phyloP scores from a whole-genome alignment of 2,888 invertebrate species.

The Pyrrhosoma nymphula region DNA sequence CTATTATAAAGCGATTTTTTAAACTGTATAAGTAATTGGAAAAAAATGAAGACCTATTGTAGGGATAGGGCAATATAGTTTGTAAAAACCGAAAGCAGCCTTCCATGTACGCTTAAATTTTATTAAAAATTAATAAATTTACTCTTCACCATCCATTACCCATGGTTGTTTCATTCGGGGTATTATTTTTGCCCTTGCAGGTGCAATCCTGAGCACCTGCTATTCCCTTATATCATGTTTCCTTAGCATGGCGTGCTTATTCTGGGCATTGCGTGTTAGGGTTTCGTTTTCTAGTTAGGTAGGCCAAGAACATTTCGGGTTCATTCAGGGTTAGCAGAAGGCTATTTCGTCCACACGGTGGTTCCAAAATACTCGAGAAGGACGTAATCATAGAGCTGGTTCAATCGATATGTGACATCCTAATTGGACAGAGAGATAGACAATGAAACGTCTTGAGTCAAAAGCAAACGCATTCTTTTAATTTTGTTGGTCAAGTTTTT shows the following conservation, averaged over 20 bases:
- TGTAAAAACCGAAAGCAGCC: no score
- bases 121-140: background rate
- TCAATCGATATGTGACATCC: background rate
- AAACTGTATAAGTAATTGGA: no score
- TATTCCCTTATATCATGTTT: background rate
- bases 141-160: background rate
- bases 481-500: background rate
- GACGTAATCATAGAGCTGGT: constrained; percentile 48
- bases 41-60: no score
- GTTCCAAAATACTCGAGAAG: background rate
- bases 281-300: constrained; percentile 37
- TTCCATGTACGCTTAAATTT: no score
- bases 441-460: background rate
- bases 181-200: background rate
- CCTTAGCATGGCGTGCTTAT: background rate
- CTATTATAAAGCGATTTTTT: no score
- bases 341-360: background rate
- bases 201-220: constrained; percentile 48
- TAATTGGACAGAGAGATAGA: background rate
- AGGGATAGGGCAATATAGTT: no score
- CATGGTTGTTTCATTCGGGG: background rate
- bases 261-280: constrained; percentile 37
- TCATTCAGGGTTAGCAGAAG: background rate
- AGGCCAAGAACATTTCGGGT: background rate
- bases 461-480: constrained; percentile 18